These are phyloP conservation scores for Cheilosia scutellata DNA, from an alignment of 2,888 invertebrate species.

Conservation along the genomic window DNA sequence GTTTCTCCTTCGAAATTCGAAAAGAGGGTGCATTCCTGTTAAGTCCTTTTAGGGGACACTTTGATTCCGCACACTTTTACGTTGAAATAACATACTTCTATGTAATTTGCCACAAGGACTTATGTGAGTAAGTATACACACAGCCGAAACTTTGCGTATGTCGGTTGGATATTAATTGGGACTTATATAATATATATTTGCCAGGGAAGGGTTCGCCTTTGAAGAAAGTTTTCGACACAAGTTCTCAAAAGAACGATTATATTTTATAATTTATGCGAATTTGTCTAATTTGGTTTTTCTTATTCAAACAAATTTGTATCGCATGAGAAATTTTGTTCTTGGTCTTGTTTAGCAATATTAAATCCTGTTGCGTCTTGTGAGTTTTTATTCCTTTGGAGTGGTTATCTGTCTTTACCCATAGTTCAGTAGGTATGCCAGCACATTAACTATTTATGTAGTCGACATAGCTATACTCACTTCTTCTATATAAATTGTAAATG, in stretches of 20 bases:
- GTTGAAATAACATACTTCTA: constrained; percentile 11
- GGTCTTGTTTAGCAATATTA: not conserved
- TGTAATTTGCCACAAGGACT: constrained; percentile 13
- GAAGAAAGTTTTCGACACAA: not conserved
- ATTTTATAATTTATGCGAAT: not conserved
- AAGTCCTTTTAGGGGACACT: constrained; percentile 21
- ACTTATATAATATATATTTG: not conserved
- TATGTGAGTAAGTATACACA: constrained; percentile 1
- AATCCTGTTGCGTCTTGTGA: not conserved
- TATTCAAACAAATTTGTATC: not conserved
- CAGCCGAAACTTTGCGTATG: not conserved
- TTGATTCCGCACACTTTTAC: constrained; percentile 29
- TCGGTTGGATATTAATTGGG: constrained; percentile 3
- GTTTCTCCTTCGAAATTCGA: constrained; percentile 42
- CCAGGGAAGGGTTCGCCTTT: not conserved
- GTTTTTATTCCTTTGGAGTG: too few relatives aligned
- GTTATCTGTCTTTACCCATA: too few relatives aligned
- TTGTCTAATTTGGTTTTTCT: not conserved
- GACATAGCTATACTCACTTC: too few relatives aligned
- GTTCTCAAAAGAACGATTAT: not conserved
- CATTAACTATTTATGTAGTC: too few relatives aligned
- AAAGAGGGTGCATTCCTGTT: constrained; percentile 16
- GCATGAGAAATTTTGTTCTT: not conserved
- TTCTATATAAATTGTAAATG: too few relatives aligned
- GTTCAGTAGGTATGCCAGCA: too few relatives aligned